Evolutionary conservation across 2,113 vertebrate species (phyloP).

Genomic region (Laticauda colubrina): DNA sequence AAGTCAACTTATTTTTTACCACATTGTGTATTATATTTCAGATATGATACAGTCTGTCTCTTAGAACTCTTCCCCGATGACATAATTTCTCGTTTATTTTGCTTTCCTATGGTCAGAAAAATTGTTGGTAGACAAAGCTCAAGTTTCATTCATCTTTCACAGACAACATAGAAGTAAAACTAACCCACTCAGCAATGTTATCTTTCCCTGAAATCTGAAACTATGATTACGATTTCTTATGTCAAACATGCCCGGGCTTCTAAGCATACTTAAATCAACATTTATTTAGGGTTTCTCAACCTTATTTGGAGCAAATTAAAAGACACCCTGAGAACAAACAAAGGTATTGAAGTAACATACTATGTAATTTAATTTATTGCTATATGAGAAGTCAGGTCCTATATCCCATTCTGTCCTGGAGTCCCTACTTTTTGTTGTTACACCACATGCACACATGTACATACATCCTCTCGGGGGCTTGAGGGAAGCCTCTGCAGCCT

Average conservation of each 20-base stretch:
- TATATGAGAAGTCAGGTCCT: background rate
- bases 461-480: background rate
- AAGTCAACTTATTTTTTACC: slow-evolving; percentile 22
- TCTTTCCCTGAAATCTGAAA: background rate
- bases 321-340: background rate
- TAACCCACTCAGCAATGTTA: background rate
- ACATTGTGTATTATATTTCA: background rate
- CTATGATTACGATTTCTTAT: background rate
- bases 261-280: background rate
- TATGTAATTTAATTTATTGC: background rate
- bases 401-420: background rate
- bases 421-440: background rate
- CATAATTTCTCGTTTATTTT: background rate
- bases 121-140: background rate
- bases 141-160: background rate
- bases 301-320: background rate
- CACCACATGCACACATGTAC: background rate
- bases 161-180: background rate
- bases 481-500: too few relatives aligned
- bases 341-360: background rate
- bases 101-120: background rate
- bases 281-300: too few relatives aligned
- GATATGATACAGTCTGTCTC: background rate
- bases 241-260: too few relatives aligned
- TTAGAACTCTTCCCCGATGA: background rate